phyloP scores from a whole-genome alignment of 2,797 vertebrate genomes.

The Onychomys torridus region DNA sequence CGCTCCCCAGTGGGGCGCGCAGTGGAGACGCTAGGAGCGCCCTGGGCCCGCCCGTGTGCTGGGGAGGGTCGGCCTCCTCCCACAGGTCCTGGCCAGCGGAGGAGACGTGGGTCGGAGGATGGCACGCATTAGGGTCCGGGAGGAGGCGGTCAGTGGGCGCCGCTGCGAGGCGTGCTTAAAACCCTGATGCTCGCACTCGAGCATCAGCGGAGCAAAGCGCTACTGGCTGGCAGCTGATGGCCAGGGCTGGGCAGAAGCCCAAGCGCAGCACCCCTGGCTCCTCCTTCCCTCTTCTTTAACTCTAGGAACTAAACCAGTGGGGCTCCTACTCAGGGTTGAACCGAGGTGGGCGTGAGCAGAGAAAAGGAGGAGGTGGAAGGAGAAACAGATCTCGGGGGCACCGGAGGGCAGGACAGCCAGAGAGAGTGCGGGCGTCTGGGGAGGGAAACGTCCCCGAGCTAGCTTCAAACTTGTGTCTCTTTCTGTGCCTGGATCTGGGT shows the following conservation, averaged over 20 bases:
- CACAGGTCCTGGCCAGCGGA: not conserved
- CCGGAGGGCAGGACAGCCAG: not conserved
- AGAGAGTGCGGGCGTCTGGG: not conserved
- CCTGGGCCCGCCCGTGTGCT: not conserved
- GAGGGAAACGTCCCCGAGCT: not conserved
- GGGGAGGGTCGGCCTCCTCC: not conserved
- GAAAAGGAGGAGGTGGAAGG: not conserved
- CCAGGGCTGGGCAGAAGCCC: not conserved
- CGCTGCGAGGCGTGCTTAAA: not conserved
- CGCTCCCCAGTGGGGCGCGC: not conserved
- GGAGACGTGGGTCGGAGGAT: conserved; percentile 1
- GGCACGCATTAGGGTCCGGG: not conserved
- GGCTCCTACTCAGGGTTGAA: conserved; percentile 36
- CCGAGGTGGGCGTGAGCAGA: conserved; percentile 68
- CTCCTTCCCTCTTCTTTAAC: conserved; percentile 40
- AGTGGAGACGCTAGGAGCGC: conserved; percentile 1
- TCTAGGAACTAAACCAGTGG: conserved; percentile 59
- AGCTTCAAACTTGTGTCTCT: not conserved
- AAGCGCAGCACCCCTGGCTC: not conserved
- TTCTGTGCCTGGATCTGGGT: not conserved
- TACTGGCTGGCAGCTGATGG: not conserved
- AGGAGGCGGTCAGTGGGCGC: not conserved
- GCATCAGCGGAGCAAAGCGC: not conserved
- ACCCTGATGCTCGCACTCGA: not conserved
- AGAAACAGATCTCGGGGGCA: not conserved